These are phyloP conservation scores for Pyrochroa serraticornis DNA, from an alignment of 2,888 invertebrate species.

Conservation along the genomic window DNA sequence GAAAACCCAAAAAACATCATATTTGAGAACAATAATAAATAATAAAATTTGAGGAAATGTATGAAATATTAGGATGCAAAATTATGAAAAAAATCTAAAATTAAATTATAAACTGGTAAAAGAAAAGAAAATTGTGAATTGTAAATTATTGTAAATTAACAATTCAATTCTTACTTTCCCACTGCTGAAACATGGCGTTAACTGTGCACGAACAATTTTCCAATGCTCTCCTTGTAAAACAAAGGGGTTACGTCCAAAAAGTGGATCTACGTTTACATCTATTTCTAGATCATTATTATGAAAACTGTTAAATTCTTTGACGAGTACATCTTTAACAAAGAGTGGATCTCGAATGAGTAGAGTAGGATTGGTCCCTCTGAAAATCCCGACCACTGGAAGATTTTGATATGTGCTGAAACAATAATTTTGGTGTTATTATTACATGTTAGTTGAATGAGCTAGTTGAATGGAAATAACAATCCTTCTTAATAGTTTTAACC, in stretches of 20 bases:
- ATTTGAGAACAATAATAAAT: too few relatives aligned
- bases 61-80: too few relatives aligned
- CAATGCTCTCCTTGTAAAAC: conserved; percentile 58
- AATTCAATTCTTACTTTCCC: conserved; percentile 53
- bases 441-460: too few relatives aligned
- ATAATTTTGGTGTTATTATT: too few relatives aligned
- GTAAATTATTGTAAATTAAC: conserved; percentile 2
- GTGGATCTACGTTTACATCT: conserved; percentile 57
- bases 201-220: conserved; percentile 58
- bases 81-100: too few relatives aligned
- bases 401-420: conserved; percentile 5
- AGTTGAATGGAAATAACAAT: too few relatives aligned
- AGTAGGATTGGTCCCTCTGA: conserved; percentile 44
- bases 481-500: too few relatives aligned
- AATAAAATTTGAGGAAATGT: too few relatives aligned
- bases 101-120: too few relatives aligned
- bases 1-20: too few relatives aligned
- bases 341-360: conserved; percentile 51
- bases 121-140: too few relatives aligned
- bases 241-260: conserved; percentile 61
- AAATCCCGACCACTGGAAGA: conserved; percentile 30
- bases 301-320: conserved; percentile 52
- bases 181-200: conserved; percentile 60
- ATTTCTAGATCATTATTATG: conserved; percentile 52
- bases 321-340: conserved; percentile 47